Evolutionary conservation across 2,888 invertebrate genomes (phyloP).

Genomic region (Hybos culiciformis): DNA sequence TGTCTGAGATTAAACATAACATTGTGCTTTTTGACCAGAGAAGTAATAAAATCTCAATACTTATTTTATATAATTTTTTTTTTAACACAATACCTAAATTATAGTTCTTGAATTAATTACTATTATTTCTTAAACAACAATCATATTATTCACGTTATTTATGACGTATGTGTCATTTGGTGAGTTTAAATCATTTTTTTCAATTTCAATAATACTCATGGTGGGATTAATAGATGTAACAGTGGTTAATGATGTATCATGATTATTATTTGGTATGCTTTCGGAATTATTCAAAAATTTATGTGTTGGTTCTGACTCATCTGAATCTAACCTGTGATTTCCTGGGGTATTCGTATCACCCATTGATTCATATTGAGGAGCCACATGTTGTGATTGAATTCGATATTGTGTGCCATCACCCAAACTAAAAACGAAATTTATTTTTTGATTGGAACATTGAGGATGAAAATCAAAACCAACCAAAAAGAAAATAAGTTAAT

Average conservation of each 20-base stretch:
- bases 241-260: conserved; percentile 1
- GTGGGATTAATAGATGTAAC: not conserved
- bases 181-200: not conserved
- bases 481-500: too few species aligned
- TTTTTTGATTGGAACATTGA: conserved; percentile 8
- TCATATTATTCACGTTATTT: not conserved
- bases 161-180: not conserved
- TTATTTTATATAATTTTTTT: too few species aligned
- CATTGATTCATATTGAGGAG: conserved; percentile 74
- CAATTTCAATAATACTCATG: not conserved
- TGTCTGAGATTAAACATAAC: too few species aligned
- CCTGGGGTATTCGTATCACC: conserved; percentile 69
- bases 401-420: conserved; percentile 82
- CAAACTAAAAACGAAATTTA: conserved; percentile 49
- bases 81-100: too few species aligned
- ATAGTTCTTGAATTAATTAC: too few species aligned
- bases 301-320: conserved; percentile 24
- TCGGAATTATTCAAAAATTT: conserved; percentile 28
- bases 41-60: too few species aligned
- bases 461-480: too few species aligned
- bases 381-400: conserved; percentile 57
- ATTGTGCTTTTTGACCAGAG: too few species aligned
- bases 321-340: conserved; percentile 65
- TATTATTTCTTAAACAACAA: too few species aligned
- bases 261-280: not conserved